Evolutionary conservation across 2,888 invertebrate species (phyloP), one percentile per base, ranked within the genome.

Genomic region (Dolichopus griseipennis): DNA sequence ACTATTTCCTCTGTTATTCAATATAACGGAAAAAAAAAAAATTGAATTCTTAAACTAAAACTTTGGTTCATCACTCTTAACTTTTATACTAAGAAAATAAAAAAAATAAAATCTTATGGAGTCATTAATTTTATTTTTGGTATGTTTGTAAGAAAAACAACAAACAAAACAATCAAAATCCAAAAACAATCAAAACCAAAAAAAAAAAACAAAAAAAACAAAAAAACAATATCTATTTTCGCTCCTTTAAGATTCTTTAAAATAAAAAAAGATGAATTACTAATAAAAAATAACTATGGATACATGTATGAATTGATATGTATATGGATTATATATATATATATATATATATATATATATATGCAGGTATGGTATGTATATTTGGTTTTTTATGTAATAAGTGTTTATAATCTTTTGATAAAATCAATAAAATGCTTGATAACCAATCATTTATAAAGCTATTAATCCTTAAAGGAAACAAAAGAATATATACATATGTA

Each of bases 401-500:
- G 41, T 41, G 41, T 15, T 12, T 15, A 41, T 41, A 41, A 12
- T 41, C 12, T 41, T 41, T 52, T 52, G 15, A 15, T 52, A n/a
- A 52, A 52, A 52, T 52, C 52, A 52, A 52, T 52, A 52, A 52
- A 52, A 52, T 52, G 9, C n/a, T 15, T 52, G n/a, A 52, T 18
- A 52, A 52, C 52, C 52, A 52, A 52, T 52, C 52, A 52, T 52
- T 52, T 52, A 52, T 52, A 52, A 52, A 52, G 52, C 52, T 52
- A 52, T 52, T 52, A 52, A 52, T 52, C n/a, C n/a, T 52, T 15
- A 52, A 41, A 7, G 15, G 27, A 5, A 27, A 27, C 2, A 8
- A 37, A 52, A 52, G 18, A n/a, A 18, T 12, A 15, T 52, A 52
- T 52, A 52, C 52, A 52, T 52, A 52, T 52, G 18, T 52, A 52